Percentiles rank a stretch among this genome's conserved stretches.
These are phyloP conservation scores for Tachina grossa DNA, from an alignment of 2,888 invertebrate genomes.

Conservation along the genomic window DNA sequence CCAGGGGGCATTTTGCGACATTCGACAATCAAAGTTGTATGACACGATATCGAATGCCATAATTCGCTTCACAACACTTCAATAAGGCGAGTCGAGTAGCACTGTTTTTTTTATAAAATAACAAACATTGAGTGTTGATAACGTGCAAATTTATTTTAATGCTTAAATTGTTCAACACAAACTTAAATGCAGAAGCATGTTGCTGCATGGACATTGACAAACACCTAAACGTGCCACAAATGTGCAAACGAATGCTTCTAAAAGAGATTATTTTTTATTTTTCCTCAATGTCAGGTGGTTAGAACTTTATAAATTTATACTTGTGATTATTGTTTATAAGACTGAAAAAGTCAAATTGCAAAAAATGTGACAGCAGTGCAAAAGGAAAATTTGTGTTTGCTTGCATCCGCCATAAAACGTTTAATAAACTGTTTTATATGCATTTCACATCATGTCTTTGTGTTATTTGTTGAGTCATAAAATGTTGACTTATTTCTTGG, in stretches of 20 bases:
- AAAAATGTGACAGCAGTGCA: constrained; percentile 22
- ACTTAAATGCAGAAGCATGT: constrained; percentile 38
- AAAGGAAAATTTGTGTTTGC: not conserved
- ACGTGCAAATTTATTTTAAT: constrained; percentile 65
- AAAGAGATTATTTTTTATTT: not conserved
- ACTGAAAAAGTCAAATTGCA: constrained; percentile 26
- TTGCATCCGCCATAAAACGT: constrained; percentile 59
- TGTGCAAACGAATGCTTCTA: not conserved
- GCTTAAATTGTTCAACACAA: constrained; percentile 52
- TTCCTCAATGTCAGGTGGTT: constrained; percentile 50
- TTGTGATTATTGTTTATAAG: constrained; percentile 31
- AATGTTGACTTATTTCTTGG: constrained; percentile 57
- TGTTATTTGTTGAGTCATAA: constrained; percentile 66
- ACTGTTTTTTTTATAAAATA: not conserved
- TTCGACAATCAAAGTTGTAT: too few relatives aligned
- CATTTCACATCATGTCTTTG: constrained; percentile 55
- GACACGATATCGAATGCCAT: too few relatives aligned
- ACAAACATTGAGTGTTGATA: constrained; percentile 50
- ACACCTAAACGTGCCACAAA: constrained; percentile 41
- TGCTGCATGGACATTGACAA: constrained; percentile 49
- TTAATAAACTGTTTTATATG: constrained; percentile 64
- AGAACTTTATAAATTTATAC: constrained; percentile 60
- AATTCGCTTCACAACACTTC: not conserved
- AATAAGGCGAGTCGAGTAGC: not conserved
- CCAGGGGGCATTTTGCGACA: too few relatives aligned